Evolutionary conservation across 2,888 invertebrate genomes (phyloP).

Genomic region (Eudemis profundana): DNA sequence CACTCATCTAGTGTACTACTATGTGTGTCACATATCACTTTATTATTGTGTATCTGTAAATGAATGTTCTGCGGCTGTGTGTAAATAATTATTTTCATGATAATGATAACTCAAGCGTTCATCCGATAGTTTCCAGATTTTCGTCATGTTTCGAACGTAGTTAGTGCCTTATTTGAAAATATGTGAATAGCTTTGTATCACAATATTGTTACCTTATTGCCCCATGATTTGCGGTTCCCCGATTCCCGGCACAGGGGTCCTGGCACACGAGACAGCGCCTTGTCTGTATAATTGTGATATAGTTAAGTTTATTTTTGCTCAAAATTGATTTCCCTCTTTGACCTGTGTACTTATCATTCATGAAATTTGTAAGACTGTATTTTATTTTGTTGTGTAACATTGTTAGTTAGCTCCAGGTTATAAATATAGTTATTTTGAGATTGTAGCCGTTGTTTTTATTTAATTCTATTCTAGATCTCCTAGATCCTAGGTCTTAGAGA

Average conservation of each 20-base stretch:
- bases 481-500: too few relatives aligned
- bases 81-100: slow-evolving; percentile 43
- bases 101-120: slow-evolving; percentile 36
- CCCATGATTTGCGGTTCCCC: slow-evolving; percentile 24
- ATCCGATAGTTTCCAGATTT: slow-evolving; percentile 36
- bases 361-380: slow-evolving; percentile 85
- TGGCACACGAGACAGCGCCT: slow-evolving; percentile 60
- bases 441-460: slow-evolving; percentile 54
- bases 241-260: slow-evolving; percentile 26
- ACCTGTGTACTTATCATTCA: slow-evolving; percentile 82
- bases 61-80: slow-evolving; percentile 43
- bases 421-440: slow-evolving; percentile 84
- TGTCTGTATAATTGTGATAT: slow-evolving; percentile 76
- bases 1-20: slow-evolving; percentile 64
- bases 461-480: too few relatives aligned
- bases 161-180: slow-evolving; percentile 73
- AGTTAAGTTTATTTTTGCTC: slow-evolving; percentile 75
- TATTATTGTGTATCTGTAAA: slow-evolving; percentile 63
- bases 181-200: slow-evolving; percentile 38
- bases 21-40: slow-evolving; percentile 69
- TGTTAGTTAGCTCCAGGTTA: slow-evolving; percentile 81
- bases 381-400: slow-evolving; percentile 83
- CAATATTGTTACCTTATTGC: slow-evolving; percentile 22
- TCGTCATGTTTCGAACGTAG: slow-evolving; percentile 48
- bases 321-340: slow-evolving; percentile 70